A percentile compares a stretch with the other conserved stretches of the same genome.
phyloP scores from a whole-genome alignment of 2,797 vertebrate species.

The Buceros bicornis region DNA sequence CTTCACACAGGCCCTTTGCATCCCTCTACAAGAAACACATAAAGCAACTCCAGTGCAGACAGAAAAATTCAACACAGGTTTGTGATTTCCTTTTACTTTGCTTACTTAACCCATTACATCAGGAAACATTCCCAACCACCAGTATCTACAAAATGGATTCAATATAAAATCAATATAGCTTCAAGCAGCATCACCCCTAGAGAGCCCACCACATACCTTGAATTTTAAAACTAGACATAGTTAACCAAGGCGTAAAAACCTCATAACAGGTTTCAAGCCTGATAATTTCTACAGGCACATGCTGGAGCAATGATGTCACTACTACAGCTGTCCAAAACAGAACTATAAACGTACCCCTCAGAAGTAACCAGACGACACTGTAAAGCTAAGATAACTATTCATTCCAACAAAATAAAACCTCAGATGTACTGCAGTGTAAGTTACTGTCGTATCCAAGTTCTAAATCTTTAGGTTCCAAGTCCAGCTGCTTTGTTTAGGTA shows the following conservation, averaged over 20 bases:
- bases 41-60: not conserved
- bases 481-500: not conserved
- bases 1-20: not conserved
- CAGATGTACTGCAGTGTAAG: not conserved
- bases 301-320: conserved; percentile 21
- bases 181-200: not conserved
- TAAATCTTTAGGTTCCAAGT: not conserved
- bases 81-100: not conserved
- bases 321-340: not conserved
- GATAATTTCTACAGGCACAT: not conserved
- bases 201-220: not conserved
- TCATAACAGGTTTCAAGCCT: not conserved
- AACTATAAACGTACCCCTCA: not conserved
- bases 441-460: not conserved
- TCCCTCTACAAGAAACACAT: not conserved
- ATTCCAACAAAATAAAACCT: not conserved
- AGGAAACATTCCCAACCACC: not conserved
- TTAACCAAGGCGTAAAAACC: not conserved
- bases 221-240: not conserved
- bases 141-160: not conserved
- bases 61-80: not conserved
- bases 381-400: not conserved
- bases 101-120: not conserved
- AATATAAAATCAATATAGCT: not conserved
- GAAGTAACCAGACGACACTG: not conserved